phyloP scores from a whole-genome alignment of 2,113 vertebrate genomes.

The Mobula birostris region DNA sequence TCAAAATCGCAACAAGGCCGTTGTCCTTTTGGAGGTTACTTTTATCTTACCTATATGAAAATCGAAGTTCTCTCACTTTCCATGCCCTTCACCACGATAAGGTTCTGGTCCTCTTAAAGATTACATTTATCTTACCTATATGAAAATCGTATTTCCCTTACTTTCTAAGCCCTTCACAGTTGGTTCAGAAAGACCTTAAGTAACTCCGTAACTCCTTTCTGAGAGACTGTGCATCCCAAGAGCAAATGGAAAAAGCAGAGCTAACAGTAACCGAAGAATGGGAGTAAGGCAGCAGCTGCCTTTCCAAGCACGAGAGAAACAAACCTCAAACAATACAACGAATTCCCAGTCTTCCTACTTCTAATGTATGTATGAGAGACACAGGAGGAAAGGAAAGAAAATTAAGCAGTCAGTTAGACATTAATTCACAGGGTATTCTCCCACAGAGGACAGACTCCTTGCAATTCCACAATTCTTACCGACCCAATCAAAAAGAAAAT shows the following conservation, averaged over 20 bases:
- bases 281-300: neutral
- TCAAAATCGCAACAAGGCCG: too few relatives aligned
- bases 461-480: neutral
- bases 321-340: neutral
- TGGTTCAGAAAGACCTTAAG: neutral
- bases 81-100: neutral
- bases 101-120: too few relatives aligned
- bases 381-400: neutral
- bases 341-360: neutral
- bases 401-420: neutral
- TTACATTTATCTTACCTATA: neutral
- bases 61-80: neutral
- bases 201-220: neutral
- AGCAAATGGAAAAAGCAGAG: neutral
- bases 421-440: slow-evolving; percentile 6
- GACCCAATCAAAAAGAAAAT: neutral
- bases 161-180: neutral
- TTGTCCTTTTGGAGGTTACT: neutral
- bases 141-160: neutral
- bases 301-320: neutral
- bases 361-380: neutral
- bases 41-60: neutral
- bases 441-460: neutral
- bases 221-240: neutral
- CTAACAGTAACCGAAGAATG: neutral